These are phyloP conservation scores for Upupa epops DNA, from an alignment of 2,113 vertebrate species.

Conservation along the genomic window DNA sequence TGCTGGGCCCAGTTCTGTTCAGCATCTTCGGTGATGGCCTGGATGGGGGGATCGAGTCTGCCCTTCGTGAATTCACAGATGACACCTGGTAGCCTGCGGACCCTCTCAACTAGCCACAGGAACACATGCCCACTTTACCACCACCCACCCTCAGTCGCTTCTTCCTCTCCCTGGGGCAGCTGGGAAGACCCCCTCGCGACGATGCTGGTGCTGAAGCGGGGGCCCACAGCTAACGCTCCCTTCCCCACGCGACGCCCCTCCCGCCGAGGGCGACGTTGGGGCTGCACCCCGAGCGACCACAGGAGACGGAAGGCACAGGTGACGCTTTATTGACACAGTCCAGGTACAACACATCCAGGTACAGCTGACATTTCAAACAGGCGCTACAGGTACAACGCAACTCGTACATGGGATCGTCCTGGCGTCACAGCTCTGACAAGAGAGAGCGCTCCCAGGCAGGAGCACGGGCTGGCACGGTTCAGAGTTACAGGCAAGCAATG, in stretches of 20 bases:
- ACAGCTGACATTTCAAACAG: conserved; percentile 48
- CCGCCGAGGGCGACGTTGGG: too few species aligned
- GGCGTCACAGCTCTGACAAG: neutral
- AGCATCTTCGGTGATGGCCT: too few species aligned
- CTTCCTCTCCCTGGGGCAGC: neutral
- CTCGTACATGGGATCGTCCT: conserved; percentile 50
- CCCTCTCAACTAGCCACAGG: neutral
- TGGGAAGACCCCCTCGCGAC: neutral
- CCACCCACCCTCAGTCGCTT: neutral
- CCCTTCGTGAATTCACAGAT: too few species aligned
- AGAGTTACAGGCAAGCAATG: neutral
- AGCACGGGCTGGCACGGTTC: neutral
- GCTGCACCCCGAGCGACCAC: too few species aligned
- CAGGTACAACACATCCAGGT: conserved; percentile 47
- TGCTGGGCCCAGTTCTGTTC: too few species aligned
- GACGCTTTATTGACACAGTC: conserved; percentile 56
- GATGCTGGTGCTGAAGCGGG: accelerated
- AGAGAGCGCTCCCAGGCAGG: neutral
- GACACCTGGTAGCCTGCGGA: neutral
- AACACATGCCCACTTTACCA: neutral
- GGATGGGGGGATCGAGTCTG: too few species aligned
- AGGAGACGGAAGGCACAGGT: neutral
- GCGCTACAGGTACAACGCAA: conserved; percentile 26
- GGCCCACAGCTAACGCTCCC: too few species aligned
- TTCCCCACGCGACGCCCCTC: too few species aligned